Conservation (phyloP, 2,888 invertebrate genomes). For the Encarsia formosa region DNA sequence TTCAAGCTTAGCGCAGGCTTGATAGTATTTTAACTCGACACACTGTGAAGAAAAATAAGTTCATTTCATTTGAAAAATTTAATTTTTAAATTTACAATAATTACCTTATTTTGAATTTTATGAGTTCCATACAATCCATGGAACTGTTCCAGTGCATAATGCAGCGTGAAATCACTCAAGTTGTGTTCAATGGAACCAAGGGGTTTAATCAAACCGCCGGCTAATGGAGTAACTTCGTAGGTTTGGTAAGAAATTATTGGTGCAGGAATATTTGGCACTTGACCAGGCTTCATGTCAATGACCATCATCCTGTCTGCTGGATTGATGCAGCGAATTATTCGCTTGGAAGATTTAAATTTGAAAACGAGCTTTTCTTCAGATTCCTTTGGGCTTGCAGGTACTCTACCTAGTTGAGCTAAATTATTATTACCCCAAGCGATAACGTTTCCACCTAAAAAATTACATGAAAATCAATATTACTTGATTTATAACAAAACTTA, state of each 20-base stretch:
- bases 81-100: constrained; percentile 7
- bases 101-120: constrained; percentile 47
- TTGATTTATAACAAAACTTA: not conserved
- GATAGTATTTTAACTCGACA: constrained; percentile 49
- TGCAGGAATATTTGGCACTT: constrained; percentile 49
- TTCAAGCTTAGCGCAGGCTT: constrained; percentile 52
- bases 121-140: constrained; percentile 46
- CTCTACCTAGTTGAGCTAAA: constrained; percentile 60
- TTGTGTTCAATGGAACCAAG: constrained; percentile 44
- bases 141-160: constrained; percentile 51
- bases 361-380: constrained; percentile 51
- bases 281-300: constrained; percentile 46
- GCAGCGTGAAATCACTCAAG: constrained; percentile 46
- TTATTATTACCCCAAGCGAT: constrained; percentile 75
- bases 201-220: constrained; percentile 38
- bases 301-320: constrained; percentile 36
- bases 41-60: constrained; percentile 39
- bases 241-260: constrained; percentile 49
- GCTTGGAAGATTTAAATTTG: constrained; percentile 64
- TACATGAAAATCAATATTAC: not conserved
- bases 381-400: constrained; percentile 57
- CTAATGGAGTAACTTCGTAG: constrained; percentile 43
- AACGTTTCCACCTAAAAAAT: constrained; percentile 56
- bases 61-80: not conserved
- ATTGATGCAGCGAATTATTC: constrained; percentile 60